Conservation (phyloP, 1,140 invertebrate genomes). For the Daktulosphaira vitifoliae region DNA sequence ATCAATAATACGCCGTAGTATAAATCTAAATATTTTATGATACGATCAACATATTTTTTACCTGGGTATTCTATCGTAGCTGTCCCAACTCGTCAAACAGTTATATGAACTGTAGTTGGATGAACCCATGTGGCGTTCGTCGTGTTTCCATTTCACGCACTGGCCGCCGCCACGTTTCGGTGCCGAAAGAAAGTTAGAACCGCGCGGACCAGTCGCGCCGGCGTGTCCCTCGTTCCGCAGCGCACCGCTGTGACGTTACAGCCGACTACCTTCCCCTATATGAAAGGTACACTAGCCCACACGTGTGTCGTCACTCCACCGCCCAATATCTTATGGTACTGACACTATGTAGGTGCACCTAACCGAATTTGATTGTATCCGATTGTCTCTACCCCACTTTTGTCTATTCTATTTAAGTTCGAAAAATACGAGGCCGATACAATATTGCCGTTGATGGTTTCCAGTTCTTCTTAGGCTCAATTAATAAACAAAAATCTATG, state of each 20-base stretch:
- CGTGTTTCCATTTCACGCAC: slow-evolving; percentile 37
- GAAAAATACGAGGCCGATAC: no score
- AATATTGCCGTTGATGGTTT: no score
- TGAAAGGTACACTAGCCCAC: background rate
- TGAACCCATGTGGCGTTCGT: slow-evolving; percentile 50
- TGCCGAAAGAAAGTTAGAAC: slow-evolving; percentile 10
- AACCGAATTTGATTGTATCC: no score
- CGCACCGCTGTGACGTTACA: background rate
- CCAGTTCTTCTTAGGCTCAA: no score
- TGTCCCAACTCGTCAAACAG: slow-evolving; percentile 78
- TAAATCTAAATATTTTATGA: no score
- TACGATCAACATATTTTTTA: no score
- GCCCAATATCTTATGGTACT: no score
- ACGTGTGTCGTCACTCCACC: background rate
- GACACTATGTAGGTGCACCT: no score
- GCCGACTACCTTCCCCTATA: background rate
- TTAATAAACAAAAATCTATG: no score
- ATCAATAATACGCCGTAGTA: no score
- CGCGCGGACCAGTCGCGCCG: slow-evolving; percentile 21
- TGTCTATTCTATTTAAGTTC: no score
- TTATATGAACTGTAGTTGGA: slow-evolving; percentile 78
- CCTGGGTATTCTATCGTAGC: slow-evolving; percentile 80
- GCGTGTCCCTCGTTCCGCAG: background rate
- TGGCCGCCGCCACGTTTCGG: slow-evolving; percentile 26
- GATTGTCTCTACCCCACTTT: no score